Evolutionary conservation across 2,113 vertebrate species (phyloP).

Genomic region (Rattus rattus): DNA sequence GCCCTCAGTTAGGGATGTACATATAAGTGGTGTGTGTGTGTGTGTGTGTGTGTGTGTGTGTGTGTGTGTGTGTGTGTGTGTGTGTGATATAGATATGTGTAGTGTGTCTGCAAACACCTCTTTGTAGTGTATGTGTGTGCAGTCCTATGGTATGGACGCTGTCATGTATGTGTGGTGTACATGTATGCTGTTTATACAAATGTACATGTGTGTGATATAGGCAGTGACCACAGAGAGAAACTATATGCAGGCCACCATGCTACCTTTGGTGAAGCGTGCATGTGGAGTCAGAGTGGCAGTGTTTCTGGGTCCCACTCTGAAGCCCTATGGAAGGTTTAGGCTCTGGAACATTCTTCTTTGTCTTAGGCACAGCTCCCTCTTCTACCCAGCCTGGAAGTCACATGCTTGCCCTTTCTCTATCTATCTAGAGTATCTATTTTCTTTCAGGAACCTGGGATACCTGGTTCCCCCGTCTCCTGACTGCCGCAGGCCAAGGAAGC

Average conservation of each 20-base stretch:
- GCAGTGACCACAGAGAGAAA: rapidly evolving
- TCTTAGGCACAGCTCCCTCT: too few relatives aligned
- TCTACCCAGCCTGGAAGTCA: neutral
- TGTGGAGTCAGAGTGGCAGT: too few relatives aligned
- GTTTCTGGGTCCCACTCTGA: neutral
- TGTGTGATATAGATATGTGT: neutral
- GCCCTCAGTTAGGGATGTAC: neutral
- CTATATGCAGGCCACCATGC: neutral
- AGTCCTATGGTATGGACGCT: neutral
- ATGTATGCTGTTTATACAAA: neutral
- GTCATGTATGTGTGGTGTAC: neutral
- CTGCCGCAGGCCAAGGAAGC: rapidly evolving
- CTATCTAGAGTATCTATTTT: neutral
- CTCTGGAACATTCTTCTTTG: too few relatives aligned
- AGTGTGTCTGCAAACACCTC: neutral
- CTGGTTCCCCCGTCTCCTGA: rapidly evolving
- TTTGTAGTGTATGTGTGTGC: neutral
- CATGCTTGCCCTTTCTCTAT: neutral
- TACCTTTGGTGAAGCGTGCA: neutral
- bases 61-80: neutral
- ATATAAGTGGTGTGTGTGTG: neutral
- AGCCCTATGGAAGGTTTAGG: neutral
- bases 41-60: neutral
- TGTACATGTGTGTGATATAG: neutral
- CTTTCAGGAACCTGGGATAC: neutral